Conservation (phyloP, 2,797 vertebrate genomes). For the Coregonus sp. region DNA sequence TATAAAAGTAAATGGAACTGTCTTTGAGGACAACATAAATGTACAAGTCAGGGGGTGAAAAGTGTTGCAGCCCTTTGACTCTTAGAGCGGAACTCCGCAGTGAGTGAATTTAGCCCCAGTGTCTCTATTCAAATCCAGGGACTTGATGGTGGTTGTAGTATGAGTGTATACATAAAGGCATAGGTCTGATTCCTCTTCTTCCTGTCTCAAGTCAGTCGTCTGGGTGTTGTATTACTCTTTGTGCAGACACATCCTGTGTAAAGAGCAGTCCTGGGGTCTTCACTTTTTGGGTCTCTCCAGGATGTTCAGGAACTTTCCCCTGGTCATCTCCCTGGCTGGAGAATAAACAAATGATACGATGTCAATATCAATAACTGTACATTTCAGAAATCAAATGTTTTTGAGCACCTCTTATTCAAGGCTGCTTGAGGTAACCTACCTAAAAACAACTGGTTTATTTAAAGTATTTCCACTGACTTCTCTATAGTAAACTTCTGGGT, state of each 20-base stretch:
- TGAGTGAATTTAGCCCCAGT: conserved; percentile 14
- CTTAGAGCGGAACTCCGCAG: conserved; percentile 9
- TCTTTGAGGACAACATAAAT: conserved; percentile 17
- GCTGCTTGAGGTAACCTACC: background rate
- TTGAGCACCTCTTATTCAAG: background rate
- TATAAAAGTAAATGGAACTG: conserved; percentile 30
- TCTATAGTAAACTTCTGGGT: too few relatives aligned
- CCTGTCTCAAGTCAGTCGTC: conserved; percentile 14
- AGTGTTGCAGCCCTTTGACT: conserved; percentile 19
- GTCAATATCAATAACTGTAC: background rate
- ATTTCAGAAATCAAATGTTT: background rate
- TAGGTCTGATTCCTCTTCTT: conserved; percentile 11
- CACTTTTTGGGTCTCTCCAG: conserved; percentile 96
- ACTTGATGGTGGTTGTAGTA: conserved; percentile 17
- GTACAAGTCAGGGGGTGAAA: background rate
- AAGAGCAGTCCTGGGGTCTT: conserved; percentile 52
- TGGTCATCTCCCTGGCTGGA: conserved; percentile 96
- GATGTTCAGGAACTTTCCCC: conserved; percentile 97
- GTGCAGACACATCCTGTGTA: conserved; percentile 3
- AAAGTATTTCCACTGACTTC: background rate
- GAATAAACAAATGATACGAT: conserved; percentile 31
- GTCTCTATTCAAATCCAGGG: conserved; percentile 39
- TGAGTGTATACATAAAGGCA: conserved; percentile 27
- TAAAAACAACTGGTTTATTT: background rate
- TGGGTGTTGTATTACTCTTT: background rate